Evolutionary conservation across 2,888 invertebrate species (phyloP), one percentile per base, ranked within the genome.

Genomic region (Augiades crinisus): DNA sequence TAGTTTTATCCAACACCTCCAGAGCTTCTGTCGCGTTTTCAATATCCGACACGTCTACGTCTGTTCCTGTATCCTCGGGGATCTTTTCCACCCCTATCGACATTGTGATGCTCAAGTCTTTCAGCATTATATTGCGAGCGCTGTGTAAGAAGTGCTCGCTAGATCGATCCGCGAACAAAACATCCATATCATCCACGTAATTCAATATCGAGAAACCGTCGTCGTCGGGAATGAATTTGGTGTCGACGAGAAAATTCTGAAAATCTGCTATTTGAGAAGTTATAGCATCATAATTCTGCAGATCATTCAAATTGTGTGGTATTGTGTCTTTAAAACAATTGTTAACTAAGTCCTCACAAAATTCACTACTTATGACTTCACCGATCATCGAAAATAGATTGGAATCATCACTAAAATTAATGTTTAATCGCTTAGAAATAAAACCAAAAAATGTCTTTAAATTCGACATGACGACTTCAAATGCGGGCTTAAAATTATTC

Each of bases 61-160:
- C 57, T 7, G 61, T 59, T 37, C 70, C 68, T 4, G 57, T 4
- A 3, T 61, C 56, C 3, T 64, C 74, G 0, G 81, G 79, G 56
- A 85, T 72, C 41, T 72, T 87, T 47, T 90, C 89, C 1, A 91
- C 87, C 0, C 91, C 91, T 57, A 92, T 87, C 6, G 90, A 80
- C 70, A 92, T 91, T 63, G 94, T 93, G 58, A 93, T 92, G 74
- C 96, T 95, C 46, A 97, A 90, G 77, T 97, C 96, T 68, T 95
- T 94, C 47, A 93, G 91, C 93, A 97, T 95, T 37, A 97, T 92
- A 54, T 79, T 85, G 27, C 93, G 88, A 0, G 96, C 95, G 43
- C 87, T 90, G 50, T 92, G 91, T 49, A 95, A 75, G 57, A 95
- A 93, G 59, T 93, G 91, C 64, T 93, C 92, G 60, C 95, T 94